These are phyloP conservation scores for Agrotis segetum DNA, from an alignment of 2,888 invertebrate species.

Conservation along the genomic window DNA sequence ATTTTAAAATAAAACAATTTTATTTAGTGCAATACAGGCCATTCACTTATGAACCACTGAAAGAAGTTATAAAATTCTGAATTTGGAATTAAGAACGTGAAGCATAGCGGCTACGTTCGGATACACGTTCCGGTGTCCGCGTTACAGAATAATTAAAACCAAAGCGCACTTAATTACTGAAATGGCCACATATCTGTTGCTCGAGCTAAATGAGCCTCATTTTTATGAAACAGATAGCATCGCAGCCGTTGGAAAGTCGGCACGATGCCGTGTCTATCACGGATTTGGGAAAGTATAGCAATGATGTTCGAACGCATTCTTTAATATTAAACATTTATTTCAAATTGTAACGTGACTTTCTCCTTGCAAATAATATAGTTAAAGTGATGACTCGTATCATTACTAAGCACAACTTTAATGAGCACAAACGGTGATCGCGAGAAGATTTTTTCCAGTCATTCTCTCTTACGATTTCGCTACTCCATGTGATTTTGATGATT, in stretches of 20 bases:
- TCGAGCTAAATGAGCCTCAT: slow-evolving; percentile 77
- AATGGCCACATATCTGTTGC: slow-evolving; percentile 77
- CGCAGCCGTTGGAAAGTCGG: slow-evolving; percentile 73
- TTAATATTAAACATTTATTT: slow-evolving; percentile 67
- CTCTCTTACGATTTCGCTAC: slow-evolving; percentile 21
- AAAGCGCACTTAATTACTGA: slow-evolving; percentile 81
- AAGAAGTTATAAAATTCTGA: slow-evolving; percentile 53
- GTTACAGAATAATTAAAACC: slow-evolving; percentile 77
- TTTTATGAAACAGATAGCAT: slow-evolving; percentile 73
- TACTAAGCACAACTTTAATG: slow-evolving; percentile 66
- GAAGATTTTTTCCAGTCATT: slow-evolving; percentile 12
- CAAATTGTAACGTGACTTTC: slow-evolving; percentile 73
- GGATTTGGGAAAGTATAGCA: slow-evolving; percentile 82
- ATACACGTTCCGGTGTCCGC: slow-evolving; percentile 80
- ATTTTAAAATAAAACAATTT: not conserved
- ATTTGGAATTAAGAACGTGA: slow-evolving; percentile 68
- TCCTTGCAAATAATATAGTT: slow-evolving; percentile 67
- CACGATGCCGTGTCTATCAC: slow-evolving; percentile 70
- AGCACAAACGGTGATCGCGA: slow-evolving; percentile 36
- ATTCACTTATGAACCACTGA: slow-evolving; percentile 19
- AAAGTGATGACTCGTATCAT: slow-evolving; percentile 59
- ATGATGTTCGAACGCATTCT: slow-evolving; percentile 76
- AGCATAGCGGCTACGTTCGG: slow-evolving; percentile 67
- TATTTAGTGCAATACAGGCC: slow-evolving; percentile 11
- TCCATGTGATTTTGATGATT: slow-evolving; percentile 10